Base-by-base conservation (phyloP, 1,140 invertebrate genomes). In the Heliconius hermathena region DNA sequence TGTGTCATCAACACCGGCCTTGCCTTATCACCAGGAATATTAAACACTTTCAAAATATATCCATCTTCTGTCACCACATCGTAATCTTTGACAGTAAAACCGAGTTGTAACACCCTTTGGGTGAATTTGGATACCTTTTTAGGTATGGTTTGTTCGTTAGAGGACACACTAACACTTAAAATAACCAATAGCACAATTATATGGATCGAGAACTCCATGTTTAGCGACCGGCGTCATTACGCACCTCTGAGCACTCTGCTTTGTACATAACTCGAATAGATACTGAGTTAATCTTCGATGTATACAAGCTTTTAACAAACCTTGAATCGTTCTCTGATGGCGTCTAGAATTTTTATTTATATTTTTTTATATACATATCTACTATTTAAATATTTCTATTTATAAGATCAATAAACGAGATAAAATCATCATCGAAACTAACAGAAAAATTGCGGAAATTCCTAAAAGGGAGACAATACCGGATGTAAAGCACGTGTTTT, bases 1-100 rank as follows among this genome's bases (percentile, higher is more conserved):
- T 98, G 97, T 93, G 97, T 95, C 0, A 98, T 84, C 11, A 97
- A 95, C 0, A 96, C 95, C 9, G 90, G 92, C n/a, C 95, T 76
- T 8, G 70, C 80, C 13, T 41, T 81, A 16, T 85, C 73, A 1
- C 87, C 86, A 4, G 95, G 94, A 33, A 97, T 95, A 73, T 96
- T 90, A 88, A 97, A 96, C 71, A 97, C 86, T 38, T 95, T 95
- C 8, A 97, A 87, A 72, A 97, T 95, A 88, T 97, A 97, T 8
- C 95, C 96, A 94, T 97, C 97, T 76, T 95, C 93, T 8, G 96
- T 96, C 26, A 79, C 81, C 2, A 96, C 91, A 26, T 90, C 84
- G 80, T 95, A 93, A 71, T 91, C 91, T 89, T 96, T 95, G 1
- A 91, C 92, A 3, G 89, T 86, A 79, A 96, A 96, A 9, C 96